Evolutionary conservation across 2,888 invertebrate genomes (phyloP), one percentile per base, ranked within the genome.

Genomic region (Acanthosepion pharaonis): DNA sequence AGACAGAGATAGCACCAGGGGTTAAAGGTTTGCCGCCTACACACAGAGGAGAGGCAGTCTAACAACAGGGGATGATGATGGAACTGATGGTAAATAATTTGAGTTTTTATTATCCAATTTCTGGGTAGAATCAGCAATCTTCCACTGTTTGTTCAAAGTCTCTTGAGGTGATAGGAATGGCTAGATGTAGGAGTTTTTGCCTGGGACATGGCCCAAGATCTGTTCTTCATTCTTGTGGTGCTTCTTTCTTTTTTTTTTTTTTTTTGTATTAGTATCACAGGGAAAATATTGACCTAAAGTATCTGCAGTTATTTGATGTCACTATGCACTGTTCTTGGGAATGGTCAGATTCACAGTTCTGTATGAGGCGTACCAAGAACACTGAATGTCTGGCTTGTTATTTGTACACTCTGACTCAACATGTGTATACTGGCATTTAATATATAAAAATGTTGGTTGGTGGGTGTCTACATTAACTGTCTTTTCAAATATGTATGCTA

Each of bases 71-170:
- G 78, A 33, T 78, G n/a, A 78, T 78, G n/a, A 78, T 78, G n/a
- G 78, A 78, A 78, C 78, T 78, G 8, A n/a, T 78, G 78, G n/a
- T 78, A n/a, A 78, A 78, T 78, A 78, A 78, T 78, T 78, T 78
- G 9, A 33, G 78, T n/a, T n/a, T 78, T 78, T 78, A 78, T 78
- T 33, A 78, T 78, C 78, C 9, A 33, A n/a, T 78, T n/a, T n/a
- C n/a, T 78, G 15, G 78, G n/a, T 78, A 33, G 78, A 78, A 78
- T 78, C n/a, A 15, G 33, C 78, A 78, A n/a, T 78, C 33, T 78
- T 78, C n/a, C n/a, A 78, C n/a, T 78, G 78, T 78, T 78, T n/a
- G n/a, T 78, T 78, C 78, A 78, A 78, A 78, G 78, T 78, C 78
- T 78, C 78, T 33, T 15, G 78, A 33, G 78, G 78, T 78, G 11